Base-by-base conservation (phyloP, 2,113 vertebrate genomes). In the Calyptommatus sinebrachiatus region DNA sequence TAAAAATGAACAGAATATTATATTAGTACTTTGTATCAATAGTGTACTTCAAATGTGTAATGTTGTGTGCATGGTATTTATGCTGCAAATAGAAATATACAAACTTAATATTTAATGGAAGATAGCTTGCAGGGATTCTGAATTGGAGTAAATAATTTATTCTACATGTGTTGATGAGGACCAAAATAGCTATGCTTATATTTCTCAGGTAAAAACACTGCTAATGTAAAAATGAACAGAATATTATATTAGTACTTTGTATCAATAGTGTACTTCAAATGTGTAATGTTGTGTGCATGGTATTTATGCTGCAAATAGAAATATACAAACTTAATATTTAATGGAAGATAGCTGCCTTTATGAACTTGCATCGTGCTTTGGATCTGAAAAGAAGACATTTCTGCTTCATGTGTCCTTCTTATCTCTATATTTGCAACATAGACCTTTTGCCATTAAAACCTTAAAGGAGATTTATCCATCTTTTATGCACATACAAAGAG, bases 301-400 rank as follows among this genome's bases (percentile, higher is more conserved):
- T 50, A 81, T 21, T 82, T 83, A 18, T 24, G 88, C 63, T 72
- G 1, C 22, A 24, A 84, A 22, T 66, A 24, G 24, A 66, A 61
- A 67, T 53, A 31, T 31, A 10, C 8, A 6, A 11, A 5, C 7
- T 29, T 76, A 41, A 48, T 18, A 5, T 22, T 67, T 5, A 22
- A 16, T 67, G 71, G 57, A 16, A 41, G 26, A 74, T 60, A 60
- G 8, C 62, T 68, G 61, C 4, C 45, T 26, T n/a, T 28, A 31
- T 77, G 53, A 60, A 0, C 5, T 7, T 62, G 9, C 61, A 3
- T 67, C 87, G 84, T 89, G 8, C 26, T 76, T 88, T 82, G 81
- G 46, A 24, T 7, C 53, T 65, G 45, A 45, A 28, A 78, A 84
- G 77, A 11, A 0, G 80, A 76, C 2, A 61, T 72, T 66, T 46